Evolutionary conservation across 2,797 vertebrate genomes (phyloP).

Genomic region (Sebastes diploproa): DNA sequence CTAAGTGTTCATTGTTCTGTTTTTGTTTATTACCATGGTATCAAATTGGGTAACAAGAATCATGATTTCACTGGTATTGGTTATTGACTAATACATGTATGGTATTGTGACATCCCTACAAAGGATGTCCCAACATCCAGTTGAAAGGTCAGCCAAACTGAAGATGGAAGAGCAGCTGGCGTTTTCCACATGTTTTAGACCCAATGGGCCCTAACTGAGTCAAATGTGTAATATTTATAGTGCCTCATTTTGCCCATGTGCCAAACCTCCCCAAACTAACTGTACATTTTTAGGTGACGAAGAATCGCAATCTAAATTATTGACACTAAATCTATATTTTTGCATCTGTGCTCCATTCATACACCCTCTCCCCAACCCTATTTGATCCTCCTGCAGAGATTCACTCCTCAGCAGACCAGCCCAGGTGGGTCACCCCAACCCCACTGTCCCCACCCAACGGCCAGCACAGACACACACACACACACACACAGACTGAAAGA

Average conservation of each 20-base stretch:
- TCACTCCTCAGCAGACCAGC: neutral
- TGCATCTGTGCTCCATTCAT: neutral
- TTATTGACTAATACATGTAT: no score
- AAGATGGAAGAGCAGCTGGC: neutral
- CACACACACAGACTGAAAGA: constrained; percentile 1
- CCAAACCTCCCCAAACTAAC: neutral
- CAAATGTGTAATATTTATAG: neutral
- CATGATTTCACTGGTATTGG: no score
- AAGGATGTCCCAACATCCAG: neutral
- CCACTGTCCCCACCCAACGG: neutral
- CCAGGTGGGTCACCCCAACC: constrained; percentile 44
- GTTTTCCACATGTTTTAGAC: neutral
- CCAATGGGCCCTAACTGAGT: neutral
- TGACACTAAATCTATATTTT: neutral
- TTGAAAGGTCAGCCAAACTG: neutral
- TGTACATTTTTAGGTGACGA: neutral
- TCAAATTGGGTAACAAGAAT: no score
- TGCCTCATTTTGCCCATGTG: neutral
- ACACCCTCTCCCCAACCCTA: neutral
- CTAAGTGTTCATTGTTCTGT: no score
- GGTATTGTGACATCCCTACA: no score
- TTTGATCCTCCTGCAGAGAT: neutral
- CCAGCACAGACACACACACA: constrained; percentile 9
- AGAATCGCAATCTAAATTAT: neutral
- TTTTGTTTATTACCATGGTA: no score